These are phyloP conservation scores for Bolborhynchus lineola DNA, from an alignment of 2,113 vertebrate species.

Conservation along the genomic window DNA sequence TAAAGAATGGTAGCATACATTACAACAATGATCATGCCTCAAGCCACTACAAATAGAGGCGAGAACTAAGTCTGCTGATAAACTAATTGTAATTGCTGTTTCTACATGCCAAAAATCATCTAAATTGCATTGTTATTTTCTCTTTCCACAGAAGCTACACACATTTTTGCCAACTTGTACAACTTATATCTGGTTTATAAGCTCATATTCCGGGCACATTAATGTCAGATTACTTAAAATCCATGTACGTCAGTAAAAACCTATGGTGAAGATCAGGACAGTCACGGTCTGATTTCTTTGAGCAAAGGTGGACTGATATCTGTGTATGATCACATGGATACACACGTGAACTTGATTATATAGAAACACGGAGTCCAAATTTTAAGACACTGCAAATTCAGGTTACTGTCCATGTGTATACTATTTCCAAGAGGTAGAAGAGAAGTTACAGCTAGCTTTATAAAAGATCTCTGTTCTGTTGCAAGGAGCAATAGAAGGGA, in stretches of 20 bases:
- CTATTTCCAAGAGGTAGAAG: neutral
- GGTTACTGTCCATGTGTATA: neutral
- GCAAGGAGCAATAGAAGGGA: neutral
- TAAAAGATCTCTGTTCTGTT: neutral
- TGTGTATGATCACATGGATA: neutral
- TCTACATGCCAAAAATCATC: neutral
- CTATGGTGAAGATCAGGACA: neutral
- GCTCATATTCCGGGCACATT: neutral
- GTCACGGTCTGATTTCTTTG: neutral
- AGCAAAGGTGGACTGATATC: neutral
- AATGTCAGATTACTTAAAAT: neutral
- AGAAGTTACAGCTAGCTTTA: neutral
- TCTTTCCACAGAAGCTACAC: neutral
- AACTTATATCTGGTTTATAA: neutral
- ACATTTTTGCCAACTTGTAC: neutral
- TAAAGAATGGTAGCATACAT: neutral
- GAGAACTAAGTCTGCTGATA: neutral
- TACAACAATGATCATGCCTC: neutral
- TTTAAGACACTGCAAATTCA: neutral
- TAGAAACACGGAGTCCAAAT: neutral
- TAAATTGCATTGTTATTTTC: neutral
- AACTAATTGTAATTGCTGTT: neutral
- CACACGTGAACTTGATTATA: rapidly evolving
- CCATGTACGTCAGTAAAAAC: neutral
- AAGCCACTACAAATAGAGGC: rapidly evolving